phyloP scores from a whole-genome alignment of 1,140 invertebrate genomes.

The Oncopodura yosiiana region DNA sequence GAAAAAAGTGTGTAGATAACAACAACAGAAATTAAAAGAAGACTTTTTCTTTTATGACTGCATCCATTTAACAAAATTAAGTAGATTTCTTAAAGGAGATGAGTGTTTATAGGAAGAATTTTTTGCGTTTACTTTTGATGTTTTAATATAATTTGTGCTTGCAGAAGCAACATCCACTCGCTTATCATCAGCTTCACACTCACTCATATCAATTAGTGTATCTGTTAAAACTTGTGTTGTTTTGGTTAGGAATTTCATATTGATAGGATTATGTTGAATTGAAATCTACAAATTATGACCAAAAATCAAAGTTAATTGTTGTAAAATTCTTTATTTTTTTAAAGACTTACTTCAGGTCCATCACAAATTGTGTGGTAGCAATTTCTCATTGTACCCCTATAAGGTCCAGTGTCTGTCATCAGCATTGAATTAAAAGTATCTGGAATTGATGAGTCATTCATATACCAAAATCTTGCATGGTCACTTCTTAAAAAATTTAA shows the following conservation, averaged over 20 bases:
- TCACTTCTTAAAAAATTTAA: slow-evolving; percentile 37
- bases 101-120: slow-evolving; percentile 8
- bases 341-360: slow-evolving; percentile 26
- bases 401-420: slow-evolving; percentile 44
- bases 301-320: neutral
- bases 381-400: slow-evolving; percentile 40
- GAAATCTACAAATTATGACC: slow-evolving; percentile 6
- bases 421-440: slow-evolving; percentile 38
- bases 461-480: slow-evolving; percentile 38
- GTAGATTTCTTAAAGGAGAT: slow-evolving; percentile 22
- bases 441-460: slow-evolving; percentile 35
- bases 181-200: slow-evolving; percentile 11
- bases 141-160: slow-evolving; percentile 18
- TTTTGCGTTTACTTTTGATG: slow-evolving; percentile 17
- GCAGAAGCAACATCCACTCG: neutral
- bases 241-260: slow-evolving; percentile 30
- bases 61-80: slow-evolving; percentile 31
- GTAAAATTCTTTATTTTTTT: neutral
- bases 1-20: too few species aligned
- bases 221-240: slow-evolving; percentile 31
- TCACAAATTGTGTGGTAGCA: slow-evolving; percentile 43
- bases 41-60: too few species aligned
- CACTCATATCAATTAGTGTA: slow-evolving; percentile 30
- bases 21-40: too few species aligned
- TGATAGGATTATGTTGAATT: slow-evolving; percentile 24